Evolutionary conservation across 1,140 invertebrate genomes (phyloP), one percentile per base, ranked within the genome.

Genomic region (Drosophila varians): DNA sequence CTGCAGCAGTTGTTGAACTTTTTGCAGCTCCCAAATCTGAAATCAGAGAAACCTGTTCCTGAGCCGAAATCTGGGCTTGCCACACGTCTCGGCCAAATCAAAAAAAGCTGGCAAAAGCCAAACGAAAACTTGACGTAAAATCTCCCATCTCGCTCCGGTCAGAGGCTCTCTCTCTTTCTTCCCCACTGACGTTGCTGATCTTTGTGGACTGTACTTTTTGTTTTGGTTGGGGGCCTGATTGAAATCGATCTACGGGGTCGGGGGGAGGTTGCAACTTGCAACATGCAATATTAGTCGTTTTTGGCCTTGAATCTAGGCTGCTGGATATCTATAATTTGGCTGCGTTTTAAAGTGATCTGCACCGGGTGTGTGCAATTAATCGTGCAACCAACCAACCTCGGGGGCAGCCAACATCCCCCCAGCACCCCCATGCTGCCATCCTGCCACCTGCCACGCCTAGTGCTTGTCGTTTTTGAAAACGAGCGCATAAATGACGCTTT

Each of bases 401-500:
- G 56, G 31, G 47, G 56, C 77, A 28, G 62, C 28, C 12, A 7
- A 42, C 40, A 38, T 43, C n/a, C 25, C 21, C 31, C 1, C 23
- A 14, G 23, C 25, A 31, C 23, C 45, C 26, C 31, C 7, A n/a
- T 12, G 9, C 31, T 52, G 9, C 46, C 49, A n/a, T n/a, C n/a
- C n/a, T n/a, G n/a, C 21, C 18, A 38, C 43, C 12, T 60, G 64
- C 76, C 80, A 84, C 80, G 79, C 82, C 80, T 49, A 76, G 66
- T 49, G 76, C 72, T 87, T 84, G 80, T 84, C 73, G 61, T 49
- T 68, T 84, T 86, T 76, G 55, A 78, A 64, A 84, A 84, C 79
- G 79, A 84, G 80, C 82, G 73, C 68, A 74, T 84, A 86, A 84
- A 80, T 87, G 80, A 87, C 80, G 80, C 80, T 80, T 86, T 80